phyloP scores from a whole-genome alignment of 1,140 invertebrate species.

The Drosophila willistoni region DNA sequence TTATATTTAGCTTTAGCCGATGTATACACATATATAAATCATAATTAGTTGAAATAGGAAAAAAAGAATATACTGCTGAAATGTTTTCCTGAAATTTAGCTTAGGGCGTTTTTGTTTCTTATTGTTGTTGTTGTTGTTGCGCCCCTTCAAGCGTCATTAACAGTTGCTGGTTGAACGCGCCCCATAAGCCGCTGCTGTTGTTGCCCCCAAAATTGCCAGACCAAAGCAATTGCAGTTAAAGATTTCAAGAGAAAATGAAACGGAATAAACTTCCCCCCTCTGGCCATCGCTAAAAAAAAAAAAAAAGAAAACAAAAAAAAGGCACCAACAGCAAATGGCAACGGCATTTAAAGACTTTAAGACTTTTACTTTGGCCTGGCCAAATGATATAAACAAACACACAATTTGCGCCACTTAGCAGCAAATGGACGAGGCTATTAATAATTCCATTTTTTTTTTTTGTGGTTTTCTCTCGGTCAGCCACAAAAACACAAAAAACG shows the following conservation, averaged over 20 bases:
- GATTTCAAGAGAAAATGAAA: conserved; percentile 25
- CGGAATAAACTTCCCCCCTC: conserved; percentile 8
- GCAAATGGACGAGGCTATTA: conserved; percentile 79
- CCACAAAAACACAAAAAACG: conserved; percentile 63
- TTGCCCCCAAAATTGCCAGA: conserved; percentile 8
- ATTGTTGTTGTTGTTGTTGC: conserved; percentile 21
- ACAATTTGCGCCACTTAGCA: conserved; percentile 81
- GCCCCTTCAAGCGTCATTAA: conserved; percentile 71
- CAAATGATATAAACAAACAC: conserved; percentile 81
- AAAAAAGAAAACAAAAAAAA: conserved; percentile 14
- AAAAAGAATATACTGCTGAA: background rate
- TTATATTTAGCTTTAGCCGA: background rate
- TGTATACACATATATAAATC: conserved; percentile 6
- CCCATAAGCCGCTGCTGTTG: conserved; percentile 47
- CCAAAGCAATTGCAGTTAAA: conserved; percentile 45
- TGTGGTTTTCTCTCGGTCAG: conserved; percentile 38
- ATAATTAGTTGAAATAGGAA: background rate
- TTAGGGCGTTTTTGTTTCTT: conserved; percentile 2
- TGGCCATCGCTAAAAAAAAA: background rate
- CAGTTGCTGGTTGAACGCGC: conserved; percentile 70
- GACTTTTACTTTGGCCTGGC: conserved; percentile 30
- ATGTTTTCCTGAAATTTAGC: background rate
- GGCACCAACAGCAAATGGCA: background rate
- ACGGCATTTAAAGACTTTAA: conserved; percentile 49
- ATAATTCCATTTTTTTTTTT: conserved; percentile 67